These are phyloP conservation scores for Albula goreensis DNA, from an alignment of 2,113 vertebrate species.

Conservation along the genomic window DNA sequence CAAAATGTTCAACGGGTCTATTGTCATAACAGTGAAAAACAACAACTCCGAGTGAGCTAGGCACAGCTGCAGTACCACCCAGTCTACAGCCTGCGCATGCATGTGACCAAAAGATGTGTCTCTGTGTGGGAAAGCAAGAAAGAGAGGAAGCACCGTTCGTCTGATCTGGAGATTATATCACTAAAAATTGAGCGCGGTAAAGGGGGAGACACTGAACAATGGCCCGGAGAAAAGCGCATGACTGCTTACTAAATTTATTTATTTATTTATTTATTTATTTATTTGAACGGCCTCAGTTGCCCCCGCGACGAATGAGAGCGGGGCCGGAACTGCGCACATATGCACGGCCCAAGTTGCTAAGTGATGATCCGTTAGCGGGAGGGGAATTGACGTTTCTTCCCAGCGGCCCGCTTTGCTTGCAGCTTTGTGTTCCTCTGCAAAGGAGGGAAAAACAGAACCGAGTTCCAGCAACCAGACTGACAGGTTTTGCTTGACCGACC, in stretches of 20 bases:
- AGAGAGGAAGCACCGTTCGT: no score
- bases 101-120: no score
- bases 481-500: neutral
- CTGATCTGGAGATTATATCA: no score
- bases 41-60: no score
- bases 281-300: neutral
- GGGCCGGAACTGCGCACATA: neutral
- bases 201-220: no score
- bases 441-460: constrained; percentile 8
- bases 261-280: neutral
- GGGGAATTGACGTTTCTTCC: neutral
- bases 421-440: neutral
- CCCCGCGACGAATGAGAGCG: neutral
- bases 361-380: neutral
- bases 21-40: neutral
- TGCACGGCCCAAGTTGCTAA: constrained; percentile 12
- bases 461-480: neutral
- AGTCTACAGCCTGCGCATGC: no score
- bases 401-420: neutral
- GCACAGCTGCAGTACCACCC: no score
- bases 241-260: neutral
- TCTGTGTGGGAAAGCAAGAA: no score
- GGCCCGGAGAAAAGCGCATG: neutral
- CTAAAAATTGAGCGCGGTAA: no score
- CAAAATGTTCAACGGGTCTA: neutral